Conservation (phyloP, 1,140 invertebrate species). For the Drosophila kurseongensis region DNA sequence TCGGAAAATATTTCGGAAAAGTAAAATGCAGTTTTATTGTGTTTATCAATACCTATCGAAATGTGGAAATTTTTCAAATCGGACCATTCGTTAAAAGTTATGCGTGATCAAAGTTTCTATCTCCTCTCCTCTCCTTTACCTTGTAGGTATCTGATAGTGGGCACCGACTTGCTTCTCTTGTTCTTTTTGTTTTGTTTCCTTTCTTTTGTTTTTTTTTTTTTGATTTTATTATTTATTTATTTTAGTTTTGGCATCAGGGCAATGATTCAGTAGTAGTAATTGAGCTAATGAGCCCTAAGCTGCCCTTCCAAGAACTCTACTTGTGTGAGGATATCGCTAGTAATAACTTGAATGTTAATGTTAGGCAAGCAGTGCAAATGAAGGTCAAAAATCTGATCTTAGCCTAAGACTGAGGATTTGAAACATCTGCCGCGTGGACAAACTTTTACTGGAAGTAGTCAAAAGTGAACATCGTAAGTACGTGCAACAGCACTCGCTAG, state of each 20-base stretch:
- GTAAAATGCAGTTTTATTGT: too few species aligned
- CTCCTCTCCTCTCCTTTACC: too few species aligned
- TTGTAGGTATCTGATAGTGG: too few species aligned
- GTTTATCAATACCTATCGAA: too few species aligned
- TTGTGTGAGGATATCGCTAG: conserved; percentile 3
- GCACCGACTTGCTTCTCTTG: too few species aligned
- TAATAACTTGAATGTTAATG: conserved; percentile 14
- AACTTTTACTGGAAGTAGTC: conserved; percentile 36
- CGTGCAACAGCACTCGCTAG: not conserved
- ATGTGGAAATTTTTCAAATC: too few species aligned
- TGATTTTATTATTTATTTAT: conserved; percentile 9
- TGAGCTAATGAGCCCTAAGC: conserved; percentile 34
- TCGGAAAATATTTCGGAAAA: too few species aligned
- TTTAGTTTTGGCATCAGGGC: conserved; percentile 48
- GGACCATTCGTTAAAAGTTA: too few species aligned
- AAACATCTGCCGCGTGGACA: conserved; percentile 10
- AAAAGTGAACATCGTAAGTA: conserved; percentile 12
- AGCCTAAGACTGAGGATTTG: conserved; percentile 24
- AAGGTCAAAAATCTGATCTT: conserved; percentile 12
- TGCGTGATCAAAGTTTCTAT: too few species aligned
- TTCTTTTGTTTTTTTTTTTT: not conserved
- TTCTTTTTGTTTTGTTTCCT: conserved; percentile 6
- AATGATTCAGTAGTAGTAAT: conserved; percentile 20
- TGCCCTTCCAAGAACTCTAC: conserved; percentile 42
- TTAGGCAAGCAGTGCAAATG: conserved; percentile 10